These are phyloP conservation scores for Lagopus leucura DNA, from an alignment of 2,113 vertebrate species.

Conservation along the genomic window DNA sequence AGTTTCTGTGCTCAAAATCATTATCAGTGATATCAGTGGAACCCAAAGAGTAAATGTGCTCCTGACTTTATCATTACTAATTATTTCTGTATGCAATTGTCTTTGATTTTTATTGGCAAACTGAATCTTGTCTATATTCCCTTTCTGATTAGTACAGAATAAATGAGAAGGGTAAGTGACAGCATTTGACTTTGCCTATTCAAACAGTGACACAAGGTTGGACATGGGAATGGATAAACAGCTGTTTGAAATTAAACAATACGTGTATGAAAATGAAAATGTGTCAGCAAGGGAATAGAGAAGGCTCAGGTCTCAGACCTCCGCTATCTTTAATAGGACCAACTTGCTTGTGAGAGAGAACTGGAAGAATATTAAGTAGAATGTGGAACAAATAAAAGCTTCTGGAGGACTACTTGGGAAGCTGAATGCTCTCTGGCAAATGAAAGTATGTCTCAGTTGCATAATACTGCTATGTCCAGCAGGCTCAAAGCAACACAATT, in stretches of 20 bases:
- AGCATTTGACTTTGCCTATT: slow-evolving; percentile 41
- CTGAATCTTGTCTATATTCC: not conserved
- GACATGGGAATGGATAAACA: slow-evolving; percentile 32
- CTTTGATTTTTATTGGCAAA: not conserved
- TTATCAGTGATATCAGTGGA: not conserved
- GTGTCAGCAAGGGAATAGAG: not conserved
- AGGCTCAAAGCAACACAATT: not conserved
- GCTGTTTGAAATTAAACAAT: slow-evolving; percentile 43
- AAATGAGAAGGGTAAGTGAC: slow-evolving; percentile 21
- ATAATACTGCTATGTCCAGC: not conserved
- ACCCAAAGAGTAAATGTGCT: not conserved
- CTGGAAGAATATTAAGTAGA: slow-evolving; percentile 3
- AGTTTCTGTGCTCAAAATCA: not conserved
- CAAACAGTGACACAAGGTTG: not conserved
- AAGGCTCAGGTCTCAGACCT: slow-evolving; percentile 14
- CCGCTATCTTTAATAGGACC: slow-evolving; percentile 40
- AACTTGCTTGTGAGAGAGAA: not conserved
- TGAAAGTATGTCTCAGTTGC: not conserved
- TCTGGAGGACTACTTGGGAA: not conserved
- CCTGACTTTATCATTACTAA: not conserved
- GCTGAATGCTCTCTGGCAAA: not conserved
- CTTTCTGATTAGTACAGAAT: not conserved
- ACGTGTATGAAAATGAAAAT: slow-evolving; percentile 17
- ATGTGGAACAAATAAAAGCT: not conserved
- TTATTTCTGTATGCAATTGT: not conserved